Evolutionary conservation across 2,888 invertebrate genomes (phyloP), one percentile per base, ranked within the genome.

Genomic region (Callosobruchus maculatus): DNA sequence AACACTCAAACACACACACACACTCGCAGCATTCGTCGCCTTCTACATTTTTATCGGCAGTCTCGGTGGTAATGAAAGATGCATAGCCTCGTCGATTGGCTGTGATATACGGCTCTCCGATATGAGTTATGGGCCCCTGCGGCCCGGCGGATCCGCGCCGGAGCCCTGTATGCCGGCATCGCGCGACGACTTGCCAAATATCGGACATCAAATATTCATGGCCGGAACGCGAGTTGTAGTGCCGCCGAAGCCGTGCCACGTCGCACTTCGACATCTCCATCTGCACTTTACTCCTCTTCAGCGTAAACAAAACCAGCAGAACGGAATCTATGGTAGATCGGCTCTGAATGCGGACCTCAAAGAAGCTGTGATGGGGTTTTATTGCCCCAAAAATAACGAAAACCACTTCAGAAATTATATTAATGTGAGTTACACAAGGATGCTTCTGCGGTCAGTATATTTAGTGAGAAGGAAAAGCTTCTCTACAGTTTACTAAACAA

Each of bases 51-150:
- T 49, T 49, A 49, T 49, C 49, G 49, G 49, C 18, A 78, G 79
- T 80, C 80, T 78, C 79, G 71, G 70, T 68, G 71, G 78, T 77
- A 80, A 83, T 83, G 80, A 84, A 84, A 81, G 82, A 83, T 84
- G 81, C 78, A 84, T 80, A 18, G 7, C 13, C 18, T 77, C 78
- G 82, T 79, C 81, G 84, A 84, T 84, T 82, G 84, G 83, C 82
- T 82, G 83, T 85, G 86, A 86, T 86, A 85, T 85, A 86, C 84
- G 84, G 83, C 83, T 84, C 84, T 83, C 79, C 85, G 83, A 86
- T 86, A 87, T 87, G 86, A 87, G 85, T 87, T 87, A 87, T 86
- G 85, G 84, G 84, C 84, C 86, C 85, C 86, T 78, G 80, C 85
- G 82, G 85, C 82, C 84, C 82, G 78, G 78, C 78, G 84, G 49